Evolutionary conservation across 2,113 vertebrate species (phyloP).

Genomic region (Pogonocichla stellata): DNA sequence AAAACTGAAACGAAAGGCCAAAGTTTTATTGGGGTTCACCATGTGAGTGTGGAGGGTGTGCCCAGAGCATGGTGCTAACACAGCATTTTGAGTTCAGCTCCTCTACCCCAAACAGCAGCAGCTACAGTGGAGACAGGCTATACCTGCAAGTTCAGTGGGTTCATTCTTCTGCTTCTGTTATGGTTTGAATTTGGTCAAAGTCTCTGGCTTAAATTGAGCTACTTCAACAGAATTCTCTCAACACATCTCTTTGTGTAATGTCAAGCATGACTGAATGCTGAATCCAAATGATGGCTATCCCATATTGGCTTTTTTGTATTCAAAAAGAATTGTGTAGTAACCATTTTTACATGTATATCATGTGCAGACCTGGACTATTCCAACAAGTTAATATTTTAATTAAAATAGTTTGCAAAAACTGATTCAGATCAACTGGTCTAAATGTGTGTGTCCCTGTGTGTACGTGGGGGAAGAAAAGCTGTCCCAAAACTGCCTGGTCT

Average conservation of each 20-base stretch:
- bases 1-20: neutral
- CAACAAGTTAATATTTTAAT: constrained; percentile 77
- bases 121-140: neutral
- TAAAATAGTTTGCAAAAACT: constrained; percentile 79
- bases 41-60: neutral
- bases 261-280: constrained; percentile 62
- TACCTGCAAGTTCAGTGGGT: constrained; percentile 33
- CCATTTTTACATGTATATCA: constrained; percentile 68
- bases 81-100: constrained; percentile 4
- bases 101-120: constrained; percentile 35
- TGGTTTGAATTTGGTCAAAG: constrained; percentile 39
- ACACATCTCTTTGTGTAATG: constrained; percentile 55
- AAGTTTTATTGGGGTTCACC: neutral
- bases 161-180: constrained; percentile 53
- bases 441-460: constrained; percentile 62
- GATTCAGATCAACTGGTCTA: constrained; percentile 72
- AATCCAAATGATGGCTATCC: constrained; percentile 63
- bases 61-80: constrained; percentile 36
- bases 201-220: constrained; percentile 62
- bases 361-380: constrained; percentile 69
- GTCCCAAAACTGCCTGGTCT: constrained; percentile 2
- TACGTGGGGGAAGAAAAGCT: constrained; percentile 10
- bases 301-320: constrained; percentile 67
- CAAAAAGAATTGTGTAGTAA: constrained; percentile 61
- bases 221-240: constrained; percentile 54